Conservation (phyloP, 1,140 invertebrate genomes). For the Caenorhabditis elegans region WBcel235 BX284606.5:7999001-7999500, state of each 20-base stretch:
- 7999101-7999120: constrained; percentile 29
- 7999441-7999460: too few relatives aligned
- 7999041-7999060: neutral
- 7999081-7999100: constrained; percentile 29
- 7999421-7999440: too few relatives aligned
- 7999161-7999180: neutral
- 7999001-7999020: constrained; percentile 16
- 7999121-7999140: constrained; percentile 26
- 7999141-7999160: constrained; percentile 4
- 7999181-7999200: neutral
- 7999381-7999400: too few relatives aligned
- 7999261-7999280: neutral
- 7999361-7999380: too few relatives aligned
- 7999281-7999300: neutral
- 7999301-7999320: neutral
- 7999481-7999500: too few relatives aligned
- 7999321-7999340: neutral
- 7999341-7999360: too few relatives aligned
- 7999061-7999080: neutral
- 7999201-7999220: neutral
- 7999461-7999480: too few relatives aligned
- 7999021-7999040: neutral
- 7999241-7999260: neutral
- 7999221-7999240: neutral
- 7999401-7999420: too few relatives aligned